Base-by-base conservation (phyloP, 2,797 vertebrate species). In the Borostomias antarcticus region DNA sequence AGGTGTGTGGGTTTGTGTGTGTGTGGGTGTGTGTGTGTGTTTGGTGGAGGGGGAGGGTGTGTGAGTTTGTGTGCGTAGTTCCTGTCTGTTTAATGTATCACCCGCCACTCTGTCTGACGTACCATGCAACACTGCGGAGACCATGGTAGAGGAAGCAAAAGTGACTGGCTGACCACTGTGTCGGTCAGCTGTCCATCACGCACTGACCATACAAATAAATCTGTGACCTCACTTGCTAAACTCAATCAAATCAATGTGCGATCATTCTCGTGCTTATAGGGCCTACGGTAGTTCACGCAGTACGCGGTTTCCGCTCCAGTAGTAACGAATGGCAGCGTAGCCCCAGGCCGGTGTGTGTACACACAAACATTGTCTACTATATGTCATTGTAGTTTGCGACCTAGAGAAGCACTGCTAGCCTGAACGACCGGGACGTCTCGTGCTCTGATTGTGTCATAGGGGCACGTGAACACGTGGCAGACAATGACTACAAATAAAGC, bases 51-150 rank as follows among this genome's bases (percentile, higher is more conserved):
- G 30, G 51, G n/a, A 21, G 26, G 33, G 25, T 28, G 52, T 47
- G 52, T 53, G 62, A 51, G 51, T 67, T 40, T 35, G 68, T 72
- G 58, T 58, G 65, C 25, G 2, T 72, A 66, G 66, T 65, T 82
- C 78, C 66, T 29, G 79, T 65, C 75, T 73, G 32, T 66, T 73
- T 66, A 62, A 81, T 82, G 47, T 52, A 72, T n/a, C 82, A 83
- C 54, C 62, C 4, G 43, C 63, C 62, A 54, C 1, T 26, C 61
- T 61, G 57, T 1, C 23, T 88, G 84, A 84, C 54, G 62, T 76
- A 87, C 87, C 64, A 56, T 48, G 71, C 71, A 62, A 28, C 2
- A 35, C 66, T 74, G 30, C 56, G 56, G 58, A 66, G 25, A 25
- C 25, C 66, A 25, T 67, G 26, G 58, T 60, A n/a, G 30, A 28